These are phyloP conservation scores for Propithecus perrieri DNA, from an alignment of 2,797 vertebrate species.

Conservation along the genomic window DNA sequence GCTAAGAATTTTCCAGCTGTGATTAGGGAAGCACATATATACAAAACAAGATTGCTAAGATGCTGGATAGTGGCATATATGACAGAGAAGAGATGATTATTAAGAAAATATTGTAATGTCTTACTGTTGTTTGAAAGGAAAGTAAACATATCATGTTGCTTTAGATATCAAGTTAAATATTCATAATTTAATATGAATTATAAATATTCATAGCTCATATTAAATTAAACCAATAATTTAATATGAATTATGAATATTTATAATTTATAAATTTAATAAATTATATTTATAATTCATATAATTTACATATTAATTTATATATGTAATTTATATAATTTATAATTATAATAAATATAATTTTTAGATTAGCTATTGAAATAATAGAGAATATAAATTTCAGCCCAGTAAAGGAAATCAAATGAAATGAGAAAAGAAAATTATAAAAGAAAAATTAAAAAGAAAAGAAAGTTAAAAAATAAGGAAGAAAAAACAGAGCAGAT, in stretches of 20 bases:
- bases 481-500: not conserved
- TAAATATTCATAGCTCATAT: no score
- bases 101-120: not conserved
- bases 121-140: not conserved
- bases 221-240: no score
- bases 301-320: no score
- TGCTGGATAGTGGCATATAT: not conserved
- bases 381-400: slow-evolving; percentile 1
- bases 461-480: not conserved
- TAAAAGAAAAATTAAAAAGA: not conserved
- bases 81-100: not conserved
- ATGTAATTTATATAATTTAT: no score
- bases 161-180: not conserved
- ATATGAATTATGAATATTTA: no score
- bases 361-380: not conserved
- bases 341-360: not conserved
- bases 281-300: no score
- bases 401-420: not conserved
- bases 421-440: not conserved
- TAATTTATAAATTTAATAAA: no score
- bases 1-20: not conserved
- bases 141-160: not conserved
- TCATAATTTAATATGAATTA: not conserved
- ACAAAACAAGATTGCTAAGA: not conserved
- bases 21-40: not conserved